Conservation (phyloP, 1,140 invertebrate genomes). For the Copidosoma floridanum region DNA sequence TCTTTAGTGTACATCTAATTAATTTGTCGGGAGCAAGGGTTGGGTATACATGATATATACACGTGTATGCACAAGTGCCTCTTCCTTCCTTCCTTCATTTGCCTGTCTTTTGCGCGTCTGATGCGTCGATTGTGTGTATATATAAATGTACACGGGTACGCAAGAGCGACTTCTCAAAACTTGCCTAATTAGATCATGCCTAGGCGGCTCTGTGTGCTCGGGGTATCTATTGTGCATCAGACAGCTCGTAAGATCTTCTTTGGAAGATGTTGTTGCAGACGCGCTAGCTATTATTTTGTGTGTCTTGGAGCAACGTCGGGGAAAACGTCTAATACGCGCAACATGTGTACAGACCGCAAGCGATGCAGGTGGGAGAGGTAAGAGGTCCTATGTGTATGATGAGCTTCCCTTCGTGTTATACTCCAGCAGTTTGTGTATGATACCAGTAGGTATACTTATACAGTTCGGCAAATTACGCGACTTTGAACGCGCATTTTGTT, state of each 20-base stretch:
- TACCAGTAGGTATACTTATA: background rate
- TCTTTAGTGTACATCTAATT: slow-evolving; percentile 31
- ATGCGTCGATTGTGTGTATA: slow-evolving; percentile 10
- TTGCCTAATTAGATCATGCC: slow-evolving; percentile 34
- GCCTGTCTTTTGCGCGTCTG: too few relatives aligned
- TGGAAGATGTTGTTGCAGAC: background rate
- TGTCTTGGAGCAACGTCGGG: background rate
- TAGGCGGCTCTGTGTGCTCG: too few relatives aligned
- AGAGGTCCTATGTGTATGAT: background rate
- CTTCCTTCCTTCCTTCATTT: slow-evolving; percentile 18
- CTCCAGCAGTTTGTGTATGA: background rate
- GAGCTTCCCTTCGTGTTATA: background rate
- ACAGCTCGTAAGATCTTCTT: background rate
- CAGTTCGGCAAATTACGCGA: background rate
- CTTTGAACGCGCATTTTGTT: slow-evolving; percentile 2
- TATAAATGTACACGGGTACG: too few relatives aligned
- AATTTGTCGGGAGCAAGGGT: slow-evolving; percentile 27
- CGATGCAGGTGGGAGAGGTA: background rate
- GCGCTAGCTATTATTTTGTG: background rate
- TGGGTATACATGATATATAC: background rate
- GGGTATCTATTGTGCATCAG: slow-evolving; percentile 4
- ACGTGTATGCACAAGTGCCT: background rate
- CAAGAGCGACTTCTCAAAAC: slow-evolving; percentile 28
- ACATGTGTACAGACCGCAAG: too few relatives aligned
- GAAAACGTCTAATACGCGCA: too few relatives aligned